Conservation (phyloP, 2,113 vertebrate species). For the Periophthalmodon schlosseri region DNA sequence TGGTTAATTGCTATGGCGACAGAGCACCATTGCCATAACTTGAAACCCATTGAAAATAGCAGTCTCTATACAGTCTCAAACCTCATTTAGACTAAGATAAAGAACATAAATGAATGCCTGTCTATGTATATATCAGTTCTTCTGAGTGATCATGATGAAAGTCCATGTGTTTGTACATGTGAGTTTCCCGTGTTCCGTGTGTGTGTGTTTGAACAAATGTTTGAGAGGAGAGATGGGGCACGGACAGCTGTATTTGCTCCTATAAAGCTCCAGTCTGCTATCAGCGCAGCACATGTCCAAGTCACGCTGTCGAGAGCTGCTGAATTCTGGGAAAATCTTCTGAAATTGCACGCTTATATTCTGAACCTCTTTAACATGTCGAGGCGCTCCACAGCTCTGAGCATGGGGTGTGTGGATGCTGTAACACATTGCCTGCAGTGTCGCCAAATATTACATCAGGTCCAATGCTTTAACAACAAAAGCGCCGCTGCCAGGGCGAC, state of each 20-base stretch:
- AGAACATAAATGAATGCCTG: neutral
- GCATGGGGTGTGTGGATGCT: conserved; percentile 42
- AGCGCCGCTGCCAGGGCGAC: conserved; percentile 14
- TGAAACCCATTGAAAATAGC: too few relatives aligned
- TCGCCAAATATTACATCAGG: conserved; percentile 47
- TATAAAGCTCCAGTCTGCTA: conserved; percentile 56
- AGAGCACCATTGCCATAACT: too few relatives aligned
- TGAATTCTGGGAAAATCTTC: conserved; percentile 29
- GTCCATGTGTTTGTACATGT: conserved; percentile 19
- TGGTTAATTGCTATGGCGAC: too few relatives aligned
- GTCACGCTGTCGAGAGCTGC: conserved; percentile 39
- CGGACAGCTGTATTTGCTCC: conserved; percentile 64
- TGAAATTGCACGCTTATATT: conserved; percentile 21
- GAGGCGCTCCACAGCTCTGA: conserved; percentile 32
- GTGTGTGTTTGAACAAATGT: conserved; percentile 60
- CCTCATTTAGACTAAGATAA: too few relatives aligned
- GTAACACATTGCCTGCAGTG: conserved; percentile 38
- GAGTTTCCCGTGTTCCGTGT: conserved; percentile 21
- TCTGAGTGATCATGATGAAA: conserved; percentile 20
- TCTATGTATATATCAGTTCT: neutral
- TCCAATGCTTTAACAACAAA: conserved; percentile 36
- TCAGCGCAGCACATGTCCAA: conserved; percentile 56
- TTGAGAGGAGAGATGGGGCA: conserved; percentile 55
- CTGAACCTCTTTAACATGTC: conserved; percentile 36
- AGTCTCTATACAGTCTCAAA: too few relatives aligned